Percentiles rank a stretch among this genome's conserved stretches.
Evolutionary conservation across 2,888 invertebrate species (phyloP).

Genomic region (Sclerodermus sp.): DNA sequence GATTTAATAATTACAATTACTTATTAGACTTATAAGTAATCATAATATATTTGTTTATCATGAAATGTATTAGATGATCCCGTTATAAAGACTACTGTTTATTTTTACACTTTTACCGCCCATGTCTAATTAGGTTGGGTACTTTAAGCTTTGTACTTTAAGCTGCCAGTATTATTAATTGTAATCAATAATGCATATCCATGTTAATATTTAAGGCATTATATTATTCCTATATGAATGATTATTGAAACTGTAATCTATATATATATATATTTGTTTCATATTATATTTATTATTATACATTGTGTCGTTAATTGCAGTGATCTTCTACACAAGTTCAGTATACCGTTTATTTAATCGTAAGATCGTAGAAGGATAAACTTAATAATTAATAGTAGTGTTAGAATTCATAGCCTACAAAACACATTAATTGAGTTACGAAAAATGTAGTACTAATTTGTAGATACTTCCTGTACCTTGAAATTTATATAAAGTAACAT

Average conservation of each 20-base stretch:
- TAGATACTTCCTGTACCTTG: slow-evolving; percentile 55
- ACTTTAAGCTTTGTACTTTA: slow-evolving; percentile 21
- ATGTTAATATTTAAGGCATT: slow-evolving; percentile 44
- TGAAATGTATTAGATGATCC: no score
- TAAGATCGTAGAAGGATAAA: slow-evolving; percentile 35
- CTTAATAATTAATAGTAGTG: slow-evolving; percentile 31
- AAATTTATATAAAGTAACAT: slow-evolving; percentile 49
- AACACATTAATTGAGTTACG: slow-evolving; percentile 23
- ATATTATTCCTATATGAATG: slow-evolving; percentile 27
- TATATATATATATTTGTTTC: slow-evolving; percentile 40
- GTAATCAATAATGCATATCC: slow-evolving; percentile 53
- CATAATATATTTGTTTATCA: no score
- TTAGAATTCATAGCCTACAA: slow-evolving; percentile 23
- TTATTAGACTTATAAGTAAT: no score
- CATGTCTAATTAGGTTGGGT: no score
- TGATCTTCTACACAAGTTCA: slow-evolving; percentile 21
- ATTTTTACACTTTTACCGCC: no score
- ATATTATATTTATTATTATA: slow-evolving; percentile 38
- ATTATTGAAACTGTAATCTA: slow-evolving; percentile 39
- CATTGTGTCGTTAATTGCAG: slow-evolving; percentile 25
- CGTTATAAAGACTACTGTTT: no score
- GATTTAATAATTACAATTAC: no score
- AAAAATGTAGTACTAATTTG: slow-evolving; percentile 42
- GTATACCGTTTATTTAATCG: slow-evolving; percentile 35
- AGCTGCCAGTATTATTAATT: slow-evolving; percentile 53